Conservation (phyloP, 2,797 vertebrate genomes). For the Hypotaenidia philippensis region DNA sequence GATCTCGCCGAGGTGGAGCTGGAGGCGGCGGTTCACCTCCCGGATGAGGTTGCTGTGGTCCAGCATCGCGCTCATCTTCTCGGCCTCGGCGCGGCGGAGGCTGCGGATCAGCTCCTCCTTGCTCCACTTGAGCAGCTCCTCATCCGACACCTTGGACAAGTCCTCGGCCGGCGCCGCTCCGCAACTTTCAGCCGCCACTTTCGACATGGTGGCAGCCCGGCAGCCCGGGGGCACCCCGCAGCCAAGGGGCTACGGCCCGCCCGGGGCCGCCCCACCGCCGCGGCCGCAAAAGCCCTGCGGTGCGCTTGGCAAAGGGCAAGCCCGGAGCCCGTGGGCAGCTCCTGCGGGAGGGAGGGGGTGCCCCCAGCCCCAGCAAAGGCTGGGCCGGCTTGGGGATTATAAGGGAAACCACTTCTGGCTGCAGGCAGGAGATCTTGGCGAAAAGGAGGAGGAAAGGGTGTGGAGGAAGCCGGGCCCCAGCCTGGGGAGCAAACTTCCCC, state of each 20-base stretch:
- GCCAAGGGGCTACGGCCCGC: background rate
- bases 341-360: background rate
- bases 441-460: slow-evolving; percentile 16
- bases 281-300: background rate
- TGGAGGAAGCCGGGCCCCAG: slow-evolving; percentile 6
- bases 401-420: background rate
- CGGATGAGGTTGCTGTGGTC: slow-evolving; percentile 97
- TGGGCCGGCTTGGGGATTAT: background rate
- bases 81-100: slow-evolving; percentile 91
- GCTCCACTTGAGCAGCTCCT: slow-evolving; percentile 93
- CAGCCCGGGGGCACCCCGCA: background rate
- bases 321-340: background rate
- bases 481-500: slow-evolving; percentile 6
- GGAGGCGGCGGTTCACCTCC: slow-evolving; percentile 95
- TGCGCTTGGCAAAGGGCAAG: background rate
- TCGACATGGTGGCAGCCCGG: slow-evolving; percentile 79
- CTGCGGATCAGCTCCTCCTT: slow-evolving; percentile 93
- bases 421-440: background rate
- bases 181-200: slow-evolving; percentile 77
- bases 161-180: slow-evolving; percentile 82
- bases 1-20: slow-evolving; percentile 96
- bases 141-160: slow-evolving; percentile 90
- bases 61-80: slow-evolving; percentile 95
- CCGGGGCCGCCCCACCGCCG: background rate
- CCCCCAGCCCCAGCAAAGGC: background rate